These are phyloP conservation scores for Psettodes erumei DNA, from an alignment of 2,113 vertebrate genomes.

Conservation along the genomic window DNA sequence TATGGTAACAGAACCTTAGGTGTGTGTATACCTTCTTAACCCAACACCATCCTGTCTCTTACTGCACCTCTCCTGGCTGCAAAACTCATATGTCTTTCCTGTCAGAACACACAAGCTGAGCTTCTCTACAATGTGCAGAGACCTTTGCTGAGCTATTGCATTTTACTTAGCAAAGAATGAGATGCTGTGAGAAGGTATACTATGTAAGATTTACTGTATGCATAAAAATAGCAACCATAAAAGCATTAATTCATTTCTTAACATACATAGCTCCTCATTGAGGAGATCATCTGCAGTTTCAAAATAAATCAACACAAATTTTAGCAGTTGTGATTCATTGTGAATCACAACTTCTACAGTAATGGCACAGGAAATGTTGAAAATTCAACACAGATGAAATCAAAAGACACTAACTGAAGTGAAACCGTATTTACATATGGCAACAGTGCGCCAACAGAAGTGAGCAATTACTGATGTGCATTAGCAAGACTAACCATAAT, in stretches of 20 bases:
- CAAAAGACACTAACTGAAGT: neutral
- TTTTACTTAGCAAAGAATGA: constrained; percentile 5
- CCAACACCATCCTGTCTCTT: constrained; percentile 44
- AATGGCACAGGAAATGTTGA: neutral
- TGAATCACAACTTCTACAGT: neutral
- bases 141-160: constrained; percentile 55
- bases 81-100: constrained; percentile 47
- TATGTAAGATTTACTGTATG: constrained; percentile 32
- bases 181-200: neutral
- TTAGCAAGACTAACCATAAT: neutral
- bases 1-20: constrained; percentile 84
- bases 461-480: neutral
- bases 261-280: neutral
- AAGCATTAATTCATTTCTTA: neutral
- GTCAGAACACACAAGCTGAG: constrained; percentile 37
- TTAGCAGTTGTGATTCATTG: neutral
- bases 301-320: neutral
- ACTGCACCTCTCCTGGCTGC: constrained; percentile 61
- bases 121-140: constrained; percentile 62
- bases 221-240: neutral
- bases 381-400: neutral
- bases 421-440: neutral
- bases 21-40: constrained; percentile 75
- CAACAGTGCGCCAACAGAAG: neutral
- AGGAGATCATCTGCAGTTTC: neutral